Percentiles rank a stretch among this genome's conserved stretches.
Conservation (phyloP, 1,140 invertebrate genomes). For the Hyles vespertilio region DNA sequence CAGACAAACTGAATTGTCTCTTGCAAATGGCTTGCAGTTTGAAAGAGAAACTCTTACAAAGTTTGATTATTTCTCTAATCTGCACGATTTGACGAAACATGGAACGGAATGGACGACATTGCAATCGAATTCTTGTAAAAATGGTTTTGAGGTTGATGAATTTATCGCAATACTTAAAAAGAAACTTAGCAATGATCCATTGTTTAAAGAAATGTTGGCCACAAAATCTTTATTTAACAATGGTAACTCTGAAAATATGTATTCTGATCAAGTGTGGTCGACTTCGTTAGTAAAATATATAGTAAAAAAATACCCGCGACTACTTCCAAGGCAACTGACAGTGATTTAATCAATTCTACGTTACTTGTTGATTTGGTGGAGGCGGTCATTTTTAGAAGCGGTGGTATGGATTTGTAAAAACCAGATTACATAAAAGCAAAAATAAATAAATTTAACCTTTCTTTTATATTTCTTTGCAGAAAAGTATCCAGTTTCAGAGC, state of each 20-base stretch:
- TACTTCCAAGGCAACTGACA: conserved; percentile 32
- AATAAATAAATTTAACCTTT: not conserved
- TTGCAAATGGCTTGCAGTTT: not conserved
- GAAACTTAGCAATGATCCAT: conserved; percentile 48
- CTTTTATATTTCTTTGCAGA: conserved; percentile 32
- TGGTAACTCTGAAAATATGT: conserved; percentile 24
- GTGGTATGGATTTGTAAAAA: conserved; percentile 30
- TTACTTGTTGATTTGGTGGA: conserved; percentile 60
- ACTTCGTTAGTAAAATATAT: conserved; percentile 53
- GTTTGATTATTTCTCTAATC: conserved; percentile 50
- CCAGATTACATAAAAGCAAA: not conserved
- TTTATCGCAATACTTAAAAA: conserved; percentile 57
- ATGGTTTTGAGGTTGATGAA: conserved; percentile 48
- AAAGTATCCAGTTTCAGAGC: conserved; percentile 28
- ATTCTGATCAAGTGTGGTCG: conserved; percentile 49
- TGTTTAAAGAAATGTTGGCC: conserved; percentile 45
- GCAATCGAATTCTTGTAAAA: conserved; percentile 38
- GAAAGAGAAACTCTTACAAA: conserved; percentile 22
- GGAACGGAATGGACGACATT: conserved; percentile 19
- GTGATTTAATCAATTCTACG: conserved; percentile 55
- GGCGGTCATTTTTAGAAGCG: conserved; percentile 59
- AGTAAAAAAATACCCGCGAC: conserved; percentile 43
- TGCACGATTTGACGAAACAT: conserved; percentile 34
- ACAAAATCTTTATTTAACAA: conserved; percentile 20
- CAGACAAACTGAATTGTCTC: too few relatives aligned